Evolutionary conservation across 1,140 invertebrate species (phyloP).

Genomic region (Drepana arcuata): DNA sequence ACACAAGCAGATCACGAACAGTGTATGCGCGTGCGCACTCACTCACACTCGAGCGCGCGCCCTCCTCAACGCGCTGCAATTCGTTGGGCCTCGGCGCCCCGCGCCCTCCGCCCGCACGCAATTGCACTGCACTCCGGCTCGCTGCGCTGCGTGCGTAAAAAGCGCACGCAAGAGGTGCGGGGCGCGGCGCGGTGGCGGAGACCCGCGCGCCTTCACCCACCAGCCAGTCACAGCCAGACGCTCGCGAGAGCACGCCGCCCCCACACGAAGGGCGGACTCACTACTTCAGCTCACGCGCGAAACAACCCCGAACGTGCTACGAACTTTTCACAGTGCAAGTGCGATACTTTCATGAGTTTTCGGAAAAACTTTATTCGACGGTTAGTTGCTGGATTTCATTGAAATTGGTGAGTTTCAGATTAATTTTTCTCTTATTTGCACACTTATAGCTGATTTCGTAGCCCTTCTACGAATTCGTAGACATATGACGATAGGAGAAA

Average conservation of each 20-base stretch:
- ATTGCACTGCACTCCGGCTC: constrained; percentile 62
- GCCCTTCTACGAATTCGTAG: constrained; percentile 32
- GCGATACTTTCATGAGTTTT: constrained; percentile 30
- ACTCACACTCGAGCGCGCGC: constrained; percentile 43
- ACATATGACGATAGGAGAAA: too few relatives aligned
- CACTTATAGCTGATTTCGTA: constrained; percentile 18
- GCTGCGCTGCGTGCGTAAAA: constrained; percentile 63
- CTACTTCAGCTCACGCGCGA: constrained; percentile 18
- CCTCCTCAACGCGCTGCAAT: constrained; percentile 63
- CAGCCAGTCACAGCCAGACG: constrained; percentile 54
- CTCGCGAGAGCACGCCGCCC: constrained; percentile 61
- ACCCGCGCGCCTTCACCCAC: constrained; percentile 33
- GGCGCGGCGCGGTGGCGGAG: constrained; percentile 34
- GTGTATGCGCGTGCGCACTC: constrained; percentile 44
- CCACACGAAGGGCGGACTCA: constrained; percentile 38
- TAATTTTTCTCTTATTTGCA: constrained; percentile 12
- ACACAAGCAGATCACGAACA: constrained; percentile 18
- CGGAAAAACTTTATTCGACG: constrained; percentile 13
- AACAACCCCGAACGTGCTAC: constrained; percentile 48
- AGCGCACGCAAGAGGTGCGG: constrained; percentile 59
- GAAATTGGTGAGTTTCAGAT: constrained; percentile 16
- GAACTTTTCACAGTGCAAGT: constrained; percentile 53
- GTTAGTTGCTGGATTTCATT: constrained; percentile 29
- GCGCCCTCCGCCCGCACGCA: constrained; percentile 55
- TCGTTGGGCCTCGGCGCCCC: constrained; percentile 47